Evolutionary conservation across 2,113 vertebrate genomes (phyloP), one percentile per base, ranked within the genome.

Genomic region (Synchiropus splendidus): DNA sequence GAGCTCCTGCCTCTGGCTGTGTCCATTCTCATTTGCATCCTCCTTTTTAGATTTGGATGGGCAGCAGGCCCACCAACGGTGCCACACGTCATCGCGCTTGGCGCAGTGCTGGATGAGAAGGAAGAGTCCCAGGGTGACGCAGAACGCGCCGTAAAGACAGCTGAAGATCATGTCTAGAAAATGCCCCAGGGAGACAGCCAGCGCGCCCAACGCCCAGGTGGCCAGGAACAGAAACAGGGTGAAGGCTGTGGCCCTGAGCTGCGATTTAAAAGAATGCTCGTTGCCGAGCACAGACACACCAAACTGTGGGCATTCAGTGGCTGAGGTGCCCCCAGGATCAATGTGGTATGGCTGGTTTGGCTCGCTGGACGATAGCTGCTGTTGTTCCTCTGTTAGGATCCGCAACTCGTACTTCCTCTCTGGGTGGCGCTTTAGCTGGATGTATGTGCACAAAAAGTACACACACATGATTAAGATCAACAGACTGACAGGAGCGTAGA

Each of bases 161-260:
- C 94, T 98, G 78, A 98, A 98, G 62, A 98, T 88, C 92, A 98
- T 94, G 78, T 97, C 92, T 79, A 97, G 75, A 72, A 98, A 89
- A 67, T 86, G 88, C 50, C 87, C 90, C 78, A 94, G 86, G 1
- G 92, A 89, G 31, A 95, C 90, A 0, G 95, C 92, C 64, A 98
- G 75, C 0, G 92, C 95, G 36, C 92, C 95, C 6, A 97, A 90
- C 33, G 90, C 82, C 95, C 95, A 98, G 0, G 94, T 95, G 54
- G 89, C 85, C 11, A 84, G 56, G 59, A 92, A 93, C 11, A 98
- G 80, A 48, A 97, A 87, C 31, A 98, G 85, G 0, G 90, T 96
- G 77, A 92, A 94, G 12, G 89, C 89, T 0, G 91, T 84, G 0
- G 92, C 89, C 32, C 92, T 80, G 40, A 98, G 90, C 78, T 98